Percentiles rank a stretch among this genome's conserved stretches.
Evolutionary conservation across 2,888 invertebrate genomes (phyloP).

Genomic region (Macroteleia sp.): DNA sequence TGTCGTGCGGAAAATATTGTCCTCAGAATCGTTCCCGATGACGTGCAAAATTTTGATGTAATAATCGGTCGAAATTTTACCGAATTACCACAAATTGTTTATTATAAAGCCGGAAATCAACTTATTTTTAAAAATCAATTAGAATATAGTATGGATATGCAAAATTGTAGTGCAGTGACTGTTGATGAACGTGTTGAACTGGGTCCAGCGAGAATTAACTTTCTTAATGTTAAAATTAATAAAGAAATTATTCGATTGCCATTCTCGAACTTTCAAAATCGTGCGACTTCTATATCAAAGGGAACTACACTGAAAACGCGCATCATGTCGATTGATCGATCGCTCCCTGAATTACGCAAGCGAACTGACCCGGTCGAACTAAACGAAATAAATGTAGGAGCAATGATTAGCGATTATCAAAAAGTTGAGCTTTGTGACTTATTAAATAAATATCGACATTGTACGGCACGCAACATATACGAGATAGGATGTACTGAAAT

Average conservation of each 20-base stretch:
- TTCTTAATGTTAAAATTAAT: too few species aligned
- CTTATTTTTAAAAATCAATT: neutral
- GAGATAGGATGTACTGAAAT: neutral
- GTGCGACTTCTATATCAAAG: too few species aligned
- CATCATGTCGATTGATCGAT: too few species aligned
- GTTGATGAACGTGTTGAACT: too few species aligned
- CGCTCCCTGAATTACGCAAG: too few species aligned
- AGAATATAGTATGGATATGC: too few species aligned
- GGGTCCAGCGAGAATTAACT: too few species aligned
- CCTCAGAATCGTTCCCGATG: conserved; percentile 30
- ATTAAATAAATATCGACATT: neutral
- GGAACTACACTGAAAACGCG: too few species aligned
- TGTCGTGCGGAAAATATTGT: neutral
- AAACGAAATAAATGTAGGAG: neutral
- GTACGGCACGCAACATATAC: neutral
- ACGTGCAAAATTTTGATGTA: conserved; percentile 1
- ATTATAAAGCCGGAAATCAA: neutral
- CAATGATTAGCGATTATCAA: neutral
- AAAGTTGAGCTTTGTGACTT: neutral
- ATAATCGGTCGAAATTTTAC: neutral
- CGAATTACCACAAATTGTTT: neutral
- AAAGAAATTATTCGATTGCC: too few species aligned
- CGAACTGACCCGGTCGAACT: too few species aligned
- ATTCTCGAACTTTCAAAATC: too few species aligned
- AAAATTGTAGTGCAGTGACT: too few species aligned